Conservation (phyloP, 2,113 vertebrate species). For the Laticauda colubrina region DNA sequence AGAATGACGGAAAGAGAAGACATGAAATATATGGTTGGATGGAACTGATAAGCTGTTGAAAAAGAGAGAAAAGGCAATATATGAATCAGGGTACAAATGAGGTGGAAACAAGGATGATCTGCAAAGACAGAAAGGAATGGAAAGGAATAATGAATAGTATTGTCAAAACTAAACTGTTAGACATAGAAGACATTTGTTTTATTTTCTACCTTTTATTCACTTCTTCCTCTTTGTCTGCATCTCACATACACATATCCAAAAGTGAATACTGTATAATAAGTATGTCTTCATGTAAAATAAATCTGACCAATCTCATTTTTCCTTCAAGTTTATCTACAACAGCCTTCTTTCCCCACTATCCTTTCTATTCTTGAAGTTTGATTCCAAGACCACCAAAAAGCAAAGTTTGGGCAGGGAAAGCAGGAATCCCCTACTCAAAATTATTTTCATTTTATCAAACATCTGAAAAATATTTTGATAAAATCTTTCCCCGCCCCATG, state of each 20-base stretch:
- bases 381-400: neutral
- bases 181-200: neutral
- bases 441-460: neutral
- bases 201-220: neutral
- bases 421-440: no score
- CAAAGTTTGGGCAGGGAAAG: neutral
- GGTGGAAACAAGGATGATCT: neutral
- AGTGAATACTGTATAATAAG: neutral
- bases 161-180: neutral
- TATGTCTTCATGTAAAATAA: neutral
- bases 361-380: no score
- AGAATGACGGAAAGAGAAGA: neutral
- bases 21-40: neutral
- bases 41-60: neutral
- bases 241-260: neutral
- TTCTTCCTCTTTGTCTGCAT: neutral
- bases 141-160: neutral
- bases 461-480: neutral
- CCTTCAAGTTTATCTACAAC: neutral
- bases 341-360: neutral
- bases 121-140: neutral
- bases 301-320: neutral
- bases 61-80: neutral
- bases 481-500: neutral
- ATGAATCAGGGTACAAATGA: neutral